Evolutionary conservation across 2,113 vertebrate species (phyloP).

Genomic region (Grallaria varia): DNA sequence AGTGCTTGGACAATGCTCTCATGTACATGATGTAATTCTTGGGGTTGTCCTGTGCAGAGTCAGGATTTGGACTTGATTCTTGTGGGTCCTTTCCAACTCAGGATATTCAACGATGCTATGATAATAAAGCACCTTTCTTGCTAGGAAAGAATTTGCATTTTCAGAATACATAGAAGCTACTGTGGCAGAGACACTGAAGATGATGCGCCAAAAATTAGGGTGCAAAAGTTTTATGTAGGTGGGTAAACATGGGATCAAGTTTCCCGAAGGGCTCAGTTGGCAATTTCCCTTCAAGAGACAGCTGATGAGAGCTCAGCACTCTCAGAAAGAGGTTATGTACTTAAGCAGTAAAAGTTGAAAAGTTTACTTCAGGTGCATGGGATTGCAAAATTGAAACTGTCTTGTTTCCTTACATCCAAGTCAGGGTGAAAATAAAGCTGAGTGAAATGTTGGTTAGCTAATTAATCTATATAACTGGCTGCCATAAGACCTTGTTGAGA

Average conservation of each 20-base stretch:
- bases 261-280: background rate
- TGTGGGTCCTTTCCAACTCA: background rate
- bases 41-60: background rate
- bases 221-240: background rate
- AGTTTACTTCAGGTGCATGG: background rate
- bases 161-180: background rate
- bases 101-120: background rate
- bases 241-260: background rate
- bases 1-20: fast-evolving
- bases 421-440: background rate
- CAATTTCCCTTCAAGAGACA: background rate
- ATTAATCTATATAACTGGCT: background rate
- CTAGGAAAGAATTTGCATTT: background rate
- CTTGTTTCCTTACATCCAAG: background rate
- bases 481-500: background rate
- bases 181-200: background rate
- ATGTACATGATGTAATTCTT: background rate
- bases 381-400: background rate
- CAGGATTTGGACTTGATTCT: background rate
- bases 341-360: background rate
- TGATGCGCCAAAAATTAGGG: background rate
- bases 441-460: background rate
- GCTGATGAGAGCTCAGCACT: background rate
- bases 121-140: background rate
- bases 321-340: background rate